phyloP scores from a whole-genome alignment of 1,140 invertebrate genomes.

The Bradynema listronoti region DNA sequence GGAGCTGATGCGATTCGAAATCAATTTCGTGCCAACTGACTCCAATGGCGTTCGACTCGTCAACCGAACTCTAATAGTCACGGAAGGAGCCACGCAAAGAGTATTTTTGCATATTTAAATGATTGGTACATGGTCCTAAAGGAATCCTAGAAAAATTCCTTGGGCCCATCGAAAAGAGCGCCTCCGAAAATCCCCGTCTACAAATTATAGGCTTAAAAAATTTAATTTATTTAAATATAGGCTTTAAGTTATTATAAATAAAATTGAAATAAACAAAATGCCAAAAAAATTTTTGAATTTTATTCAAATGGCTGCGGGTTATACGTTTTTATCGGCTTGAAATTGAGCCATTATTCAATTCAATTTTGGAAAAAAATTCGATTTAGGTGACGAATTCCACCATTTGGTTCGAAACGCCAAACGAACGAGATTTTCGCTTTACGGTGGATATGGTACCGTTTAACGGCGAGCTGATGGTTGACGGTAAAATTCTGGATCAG shows the following conservation, averaged over 20 bases:
- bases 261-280: neutral
- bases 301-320: too few species aligned
- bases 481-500: slow-evolving; percentile 28
- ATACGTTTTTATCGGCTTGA: too few species aligned
- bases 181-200: too few species aligned
- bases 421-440: slow-evolving; percentile 50
- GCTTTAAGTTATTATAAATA: too few species aligned
- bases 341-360: too few species aligned
- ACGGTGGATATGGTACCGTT: slow-evolving; percentile 39
- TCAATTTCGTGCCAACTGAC: slow-evolving; percentile 51
- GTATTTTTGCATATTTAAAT: slow-evolving; percentile 15
- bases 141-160: too few species aligned
- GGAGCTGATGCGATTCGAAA: slow-evolving; percentile 50
- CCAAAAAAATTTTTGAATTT: neutral
- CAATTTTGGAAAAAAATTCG: too few species aligned
- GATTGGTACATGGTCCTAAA: too few species aligned
- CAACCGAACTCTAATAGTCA: slow-evolving; percentile 52
- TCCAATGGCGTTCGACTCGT: slow-evolving; percentile 46
- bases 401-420: slow-evolving; percentile 48
- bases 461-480: slow-evolving; percentile 38
- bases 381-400: slow-evolving; percentile 52
- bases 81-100: slow-evolving; percentile 42
- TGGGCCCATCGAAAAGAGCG: too few species aligned
- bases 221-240: too few species aligned
- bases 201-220: too few species aligned